Base-by-base conservation (phyloP, 1,140 invertebrate genomes). In the Orius insidiosus region DNA sequence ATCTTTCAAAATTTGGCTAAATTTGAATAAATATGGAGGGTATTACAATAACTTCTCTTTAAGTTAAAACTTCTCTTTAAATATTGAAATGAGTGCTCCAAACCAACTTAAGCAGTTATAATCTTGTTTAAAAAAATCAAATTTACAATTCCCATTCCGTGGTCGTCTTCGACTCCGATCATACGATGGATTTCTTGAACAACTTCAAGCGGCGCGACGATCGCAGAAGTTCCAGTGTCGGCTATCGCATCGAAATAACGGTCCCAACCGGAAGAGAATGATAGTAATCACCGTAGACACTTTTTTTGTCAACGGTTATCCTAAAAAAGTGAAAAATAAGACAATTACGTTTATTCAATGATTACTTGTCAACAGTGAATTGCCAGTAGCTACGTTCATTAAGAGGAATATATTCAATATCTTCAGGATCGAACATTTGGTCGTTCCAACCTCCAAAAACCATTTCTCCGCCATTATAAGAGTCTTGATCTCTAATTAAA, bases 401-500 rank as follows among this genome's bases (percentile, higher is more conserved):
- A 2, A 47, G 13, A 9, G 41, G 47, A 38, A 49, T 45, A 16
- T 37, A 44, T 10, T 49, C 30, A 11, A 49, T 36, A 14, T 13
- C 34, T 10, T 24, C 13, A n/a, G 46, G 10, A 31, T 43, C 47
- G 18, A 49, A 35, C 3, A n/a, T 10, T 11, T 49, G 11, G 24
- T 49, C 47, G n/a, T 49, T 49, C 47, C 47, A 49, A 1, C 47
- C 8, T 40, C 47, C 10, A 49, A 49, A 34, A 6, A 44, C 30
- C 14, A 49, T 24, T 31, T 49, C 47, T 30, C 47, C 46, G 5
- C 39, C 46, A 39, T 47, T 30, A 7, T 24, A 10, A 1, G 19
- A 19, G 11, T 38, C 33, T 34, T 24, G 19, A 10, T 47, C 24
- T 15, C 46, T 47, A 9, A 5, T 24, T 24, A 24, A 24, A 24